These are phyloP conservation scores for Mus spretus DNA, from an alignment of 2,797 vertebrate genomes.

Conservation along the genomic window DNA sequence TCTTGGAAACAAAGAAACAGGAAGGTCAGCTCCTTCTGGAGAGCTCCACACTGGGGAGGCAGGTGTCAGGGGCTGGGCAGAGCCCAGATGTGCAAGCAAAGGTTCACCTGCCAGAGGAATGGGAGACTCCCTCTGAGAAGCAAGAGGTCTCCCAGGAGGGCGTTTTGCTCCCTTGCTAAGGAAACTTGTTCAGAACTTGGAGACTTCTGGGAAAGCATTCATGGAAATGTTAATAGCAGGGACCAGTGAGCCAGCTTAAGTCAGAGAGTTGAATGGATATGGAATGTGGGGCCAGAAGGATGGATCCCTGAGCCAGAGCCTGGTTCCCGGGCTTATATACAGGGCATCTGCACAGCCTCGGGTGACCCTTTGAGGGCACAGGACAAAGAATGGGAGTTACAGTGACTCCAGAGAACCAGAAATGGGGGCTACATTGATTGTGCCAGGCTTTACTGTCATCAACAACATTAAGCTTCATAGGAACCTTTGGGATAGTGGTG, in stretches of 20 bases:
- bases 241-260: background rate
- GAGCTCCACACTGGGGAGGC: background rate
- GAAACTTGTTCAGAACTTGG: constrained; percentile 15
- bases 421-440: background rate
- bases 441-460: background rate
- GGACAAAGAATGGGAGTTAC: background rate
- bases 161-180: background rate
- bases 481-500: background rate
- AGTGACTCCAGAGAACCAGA: background rate
- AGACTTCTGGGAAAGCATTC: background rate
- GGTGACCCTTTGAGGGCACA: background rate
- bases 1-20: background rate
- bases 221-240: constrained; percentile 55
- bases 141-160: background rate
- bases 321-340: background rate
- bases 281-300: background rate
- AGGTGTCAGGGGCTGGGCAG: background rate
- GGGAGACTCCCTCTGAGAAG: background rate
- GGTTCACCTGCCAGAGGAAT: background rate
- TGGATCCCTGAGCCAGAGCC: background rate
- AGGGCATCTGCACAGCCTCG: accelerated
- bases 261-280: background rate
- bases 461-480: background rate
- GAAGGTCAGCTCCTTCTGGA: background rate
- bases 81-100: background rate